Evolutionary conservation across 2,888 invertebrate species (phyloP).

Genomic region (Argyra leucocephala): DNA sequence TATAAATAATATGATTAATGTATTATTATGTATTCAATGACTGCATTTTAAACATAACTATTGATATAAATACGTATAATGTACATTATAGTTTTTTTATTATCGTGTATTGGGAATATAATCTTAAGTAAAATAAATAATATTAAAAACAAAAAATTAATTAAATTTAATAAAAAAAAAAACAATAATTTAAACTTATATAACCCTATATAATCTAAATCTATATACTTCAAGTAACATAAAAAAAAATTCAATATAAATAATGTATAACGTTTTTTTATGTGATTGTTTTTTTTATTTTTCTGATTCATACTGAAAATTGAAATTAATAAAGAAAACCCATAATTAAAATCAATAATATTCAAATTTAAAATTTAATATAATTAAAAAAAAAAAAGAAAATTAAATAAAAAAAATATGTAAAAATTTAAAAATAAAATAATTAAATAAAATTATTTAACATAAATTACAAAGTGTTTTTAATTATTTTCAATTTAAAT

Average conservation of each 20-base stretch:
- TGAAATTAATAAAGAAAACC: not conserved
- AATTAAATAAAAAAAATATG: no score
- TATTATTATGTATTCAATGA: not conserved
- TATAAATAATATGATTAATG: not conserved
- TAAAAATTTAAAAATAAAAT: no score
- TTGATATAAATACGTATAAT: not conserved
- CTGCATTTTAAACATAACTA: not conserved
- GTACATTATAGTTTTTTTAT: not conserved
- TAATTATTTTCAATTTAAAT: no score
- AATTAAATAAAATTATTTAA: no score
- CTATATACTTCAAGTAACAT: not conserved
- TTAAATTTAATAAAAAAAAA: not conserved
- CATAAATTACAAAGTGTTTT: no score
- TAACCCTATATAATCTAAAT: not conserved
- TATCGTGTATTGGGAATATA: not conserved
- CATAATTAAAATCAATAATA: no score
- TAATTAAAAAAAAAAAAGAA: no score
- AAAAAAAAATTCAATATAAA: not conserved
- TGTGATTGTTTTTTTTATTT: not conserved
- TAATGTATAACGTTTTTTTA: not conserved
- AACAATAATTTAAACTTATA: not conserved
- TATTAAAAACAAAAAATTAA: not conserved
- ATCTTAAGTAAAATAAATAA: not conserved
- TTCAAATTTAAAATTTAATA: no score
- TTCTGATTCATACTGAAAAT: not conserved